These are phyloP conservation scores for Microdon myrmicae DNA, from an alignment of 2,888 invertebrate species.

Conservation along the genomic window DNA sequence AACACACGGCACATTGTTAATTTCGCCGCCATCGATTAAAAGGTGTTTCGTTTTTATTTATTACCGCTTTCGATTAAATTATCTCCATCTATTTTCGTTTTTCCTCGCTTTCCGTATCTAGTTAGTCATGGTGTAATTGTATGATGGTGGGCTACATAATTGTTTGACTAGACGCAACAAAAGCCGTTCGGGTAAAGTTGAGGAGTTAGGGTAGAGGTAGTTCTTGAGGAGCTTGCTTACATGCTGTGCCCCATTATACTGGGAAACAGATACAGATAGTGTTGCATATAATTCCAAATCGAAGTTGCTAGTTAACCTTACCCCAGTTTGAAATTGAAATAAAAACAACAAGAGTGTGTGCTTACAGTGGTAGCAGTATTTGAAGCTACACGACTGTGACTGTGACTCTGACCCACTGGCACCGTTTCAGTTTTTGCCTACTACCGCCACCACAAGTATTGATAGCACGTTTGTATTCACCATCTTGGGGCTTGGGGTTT, in stretches of 20 bases:
- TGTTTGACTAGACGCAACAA: too few relatives aligned
- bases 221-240: slow-evolving; percentile 12
- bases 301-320: slow-evolving; percentile 50
- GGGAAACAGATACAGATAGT: slow-evolving; percentile 2
- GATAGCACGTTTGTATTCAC: too few relatives aligned
- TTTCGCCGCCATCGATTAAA: slow-evolving; percentile 20
- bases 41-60: slow-evolving; percentile 14
- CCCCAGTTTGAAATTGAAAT: slow-evolving; percentile 34
- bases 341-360: slow-evolving; percentile 14
- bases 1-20: too few relatives aligned
- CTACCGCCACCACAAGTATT: slow-evolving; percentile 36
- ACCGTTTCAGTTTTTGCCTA: slow-evolving; percentile 57
- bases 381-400: slow-evolving; percentile 29
- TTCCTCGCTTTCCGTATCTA: slow-evolving; percentile 21
- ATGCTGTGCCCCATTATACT: slow-evolving; percentile 12
- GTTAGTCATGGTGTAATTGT: slow-evolving; percentile 11
- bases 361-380: slow-evolving; percentile 30
- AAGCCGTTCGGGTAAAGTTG: too few relatives aligned
- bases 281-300: slow-evolving; percentile 27
- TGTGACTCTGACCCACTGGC: slow-evolving; percentile 66
- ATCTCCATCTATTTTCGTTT: background rate
- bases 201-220: slow-evolving; percentile 13
- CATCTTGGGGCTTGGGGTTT: too few relatives aligned
- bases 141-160: too few relatives aligned
- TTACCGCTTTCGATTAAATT: slow-evolving; percentile 14